These are phyloP conservation scores for Ridgeia piscesae DNA, from an alignment of 1,140 invertebrate species.

Conservation along the genomic window DNA sequence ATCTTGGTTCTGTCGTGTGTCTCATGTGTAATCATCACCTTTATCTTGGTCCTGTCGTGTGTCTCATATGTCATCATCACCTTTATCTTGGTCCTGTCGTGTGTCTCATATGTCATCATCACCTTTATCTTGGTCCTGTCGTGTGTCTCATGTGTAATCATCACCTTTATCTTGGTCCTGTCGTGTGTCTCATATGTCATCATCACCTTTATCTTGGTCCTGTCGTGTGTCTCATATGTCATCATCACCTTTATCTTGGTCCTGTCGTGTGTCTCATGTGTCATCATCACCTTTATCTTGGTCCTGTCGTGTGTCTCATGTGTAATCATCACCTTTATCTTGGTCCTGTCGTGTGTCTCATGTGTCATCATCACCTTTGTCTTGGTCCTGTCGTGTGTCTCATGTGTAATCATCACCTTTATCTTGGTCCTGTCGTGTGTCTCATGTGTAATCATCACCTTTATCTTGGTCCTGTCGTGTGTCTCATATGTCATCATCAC, in stretches of 20 bases:
- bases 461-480: not conserved
- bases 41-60: not conserved
- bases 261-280: not conserved
- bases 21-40: not conserved
- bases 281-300: not conserved
- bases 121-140: not conserved
- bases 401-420: not conserved
- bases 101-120: not conserved
- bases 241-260: not conserved
- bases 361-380: not conserved
- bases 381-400: not conserved
- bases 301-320: not conserved
- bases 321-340: not conserved
- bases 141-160: not conserved
- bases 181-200: not conserved
- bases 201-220: not conserved
- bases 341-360: not conserved
- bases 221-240: not conserved
- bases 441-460: not conserved
- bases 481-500: not conserved
- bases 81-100: not conserved
- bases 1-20: not conserved
- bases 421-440: not conserved
- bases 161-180: not conserved
- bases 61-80: not conserved